phyloP scores from a whole-genome alignment of 2,113 vertebrate species.

The Chloebia gouldiae region DNA sequence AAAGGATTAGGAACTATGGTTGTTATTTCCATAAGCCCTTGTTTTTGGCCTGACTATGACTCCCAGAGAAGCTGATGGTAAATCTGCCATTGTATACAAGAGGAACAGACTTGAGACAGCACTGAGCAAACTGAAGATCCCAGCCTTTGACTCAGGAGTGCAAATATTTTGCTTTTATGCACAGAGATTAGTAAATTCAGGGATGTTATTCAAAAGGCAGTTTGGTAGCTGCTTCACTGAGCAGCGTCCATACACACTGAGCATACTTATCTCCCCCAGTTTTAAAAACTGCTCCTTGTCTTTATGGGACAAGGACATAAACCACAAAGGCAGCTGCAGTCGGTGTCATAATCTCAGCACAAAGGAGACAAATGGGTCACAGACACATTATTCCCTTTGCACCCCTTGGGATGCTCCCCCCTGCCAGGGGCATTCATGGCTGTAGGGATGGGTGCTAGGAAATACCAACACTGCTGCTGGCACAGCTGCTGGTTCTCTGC shows the following conservation, averaged over 20 bases:
- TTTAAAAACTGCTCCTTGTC: not conserved
- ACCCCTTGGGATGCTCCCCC: not conserved
- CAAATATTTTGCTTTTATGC: conserved; percentile 56
- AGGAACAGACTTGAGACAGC: conserved; percentile 37
- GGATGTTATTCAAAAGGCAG: conserved; percentile 17
- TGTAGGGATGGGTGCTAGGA: not conserved
- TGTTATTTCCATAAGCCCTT: conserved; percentile 49
- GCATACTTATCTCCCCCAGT: not conserved
- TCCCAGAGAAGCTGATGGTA: conserved; percentile 46
- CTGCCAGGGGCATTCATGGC: accelerated
- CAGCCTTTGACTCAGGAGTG: conserved; percentile 38
- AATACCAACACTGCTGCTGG: not conserved
- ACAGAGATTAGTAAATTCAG: conserved; percentile 44
- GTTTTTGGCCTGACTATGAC: conserved; percentile 16
- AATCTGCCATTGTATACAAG: conserved; percentile 54
- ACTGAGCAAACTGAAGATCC: conserved; percentile 45
- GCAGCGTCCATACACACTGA: not conserved
- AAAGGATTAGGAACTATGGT: conserved; percentile 35
- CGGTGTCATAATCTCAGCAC: not conserved
- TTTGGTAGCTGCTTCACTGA: conserved; percentile 30
- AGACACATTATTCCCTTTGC: not conserved
- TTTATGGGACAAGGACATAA: not conserved
- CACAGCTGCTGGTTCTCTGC: not conserved
- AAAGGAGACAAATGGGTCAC: not conserved
- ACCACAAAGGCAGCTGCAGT: not conserved